Conservation (phyloP, 2,797 vertebrate species). For the Allobates femoralis region DNA sequence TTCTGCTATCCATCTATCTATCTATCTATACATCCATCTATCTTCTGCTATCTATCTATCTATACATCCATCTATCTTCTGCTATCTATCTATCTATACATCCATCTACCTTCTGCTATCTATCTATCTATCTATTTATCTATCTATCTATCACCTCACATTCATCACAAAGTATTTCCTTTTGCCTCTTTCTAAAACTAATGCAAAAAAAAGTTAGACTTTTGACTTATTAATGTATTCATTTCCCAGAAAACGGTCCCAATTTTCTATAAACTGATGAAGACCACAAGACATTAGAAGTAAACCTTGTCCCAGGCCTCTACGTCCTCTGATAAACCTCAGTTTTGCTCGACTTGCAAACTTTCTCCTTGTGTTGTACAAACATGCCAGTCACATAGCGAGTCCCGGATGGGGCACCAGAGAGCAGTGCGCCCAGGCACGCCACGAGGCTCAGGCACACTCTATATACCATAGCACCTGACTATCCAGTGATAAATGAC, state of each 20-base stretch:
- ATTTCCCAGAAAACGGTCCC: no score
- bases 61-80: no score
- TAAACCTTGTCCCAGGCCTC: background rate
- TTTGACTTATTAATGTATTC: no score
- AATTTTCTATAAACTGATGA: background rate
- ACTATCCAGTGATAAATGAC: no score
- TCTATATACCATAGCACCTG: background rate
- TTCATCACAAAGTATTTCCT: background rate
- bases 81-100: background rate
- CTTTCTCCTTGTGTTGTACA: background rate
- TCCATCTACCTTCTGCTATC: background rate
- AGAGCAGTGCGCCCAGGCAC: slow-evolving; percentile 16
- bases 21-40: no score
- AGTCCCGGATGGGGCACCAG: slow-evolving; percentile 8
- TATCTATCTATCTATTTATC: background rate
- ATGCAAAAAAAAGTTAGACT: no score
- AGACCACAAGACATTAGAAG: background rate
- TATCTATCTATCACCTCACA: background rate
- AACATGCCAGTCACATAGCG: background rate
- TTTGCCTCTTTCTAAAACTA: no score
- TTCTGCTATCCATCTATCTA: no score
- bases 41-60: no score
- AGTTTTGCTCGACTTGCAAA: background rate
- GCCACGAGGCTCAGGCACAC: slow-evolving; percentile 3
- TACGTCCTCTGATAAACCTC: no score